Conservation (phyloP, 1,140 invertebrate species). For the Trypoxylus dichotomus region DNA sequence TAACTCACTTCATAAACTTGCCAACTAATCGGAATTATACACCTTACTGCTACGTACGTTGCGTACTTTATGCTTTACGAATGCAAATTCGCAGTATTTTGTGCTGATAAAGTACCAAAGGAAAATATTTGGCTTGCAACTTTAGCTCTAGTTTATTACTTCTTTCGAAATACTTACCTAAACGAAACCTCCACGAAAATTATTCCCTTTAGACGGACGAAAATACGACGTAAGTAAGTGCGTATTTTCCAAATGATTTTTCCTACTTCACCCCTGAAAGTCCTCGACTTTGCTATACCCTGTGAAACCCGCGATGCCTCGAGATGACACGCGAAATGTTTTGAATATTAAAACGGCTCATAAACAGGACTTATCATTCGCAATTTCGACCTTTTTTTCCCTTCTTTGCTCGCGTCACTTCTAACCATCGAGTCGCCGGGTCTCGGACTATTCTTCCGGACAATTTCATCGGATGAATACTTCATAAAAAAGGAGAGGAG, state of each 20-base stretch:
- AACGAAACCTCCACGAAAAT: not conserved
- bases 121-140: too few relatives aligned
- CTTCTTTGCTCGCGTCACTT: not conserved
- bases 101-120: too few relatives aligned
- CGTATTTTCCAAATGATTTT: not conserved
- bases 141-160: too few relatives aligned
- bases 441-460: not conserved
- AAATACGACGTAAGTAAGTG: not conserved
- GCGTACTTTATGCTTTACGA: too few relatives aligned
- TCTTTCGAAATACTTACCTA: not conserved
- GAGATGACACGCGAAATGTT: not conserved
- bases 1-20: too few relatives aligned
- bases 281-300: not conserved
- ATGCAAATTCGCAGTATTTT: too few relatives aligned
- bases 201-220: not conserved
- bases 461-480: not conserved
- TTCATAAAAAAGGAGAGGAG: not conserved
- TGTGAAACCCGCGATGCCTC: not conserved
- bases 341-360: not conserved
- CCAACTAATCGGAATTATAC: too few relatives aligned
- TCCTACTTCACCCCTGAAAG: not conserved
- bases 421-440: not conserved
- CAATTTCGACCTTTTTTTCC: not conserved
- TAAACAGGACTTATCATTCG: not conserved
- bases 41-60: too few relatives aligned